Conservation (phyloP, 2,797 vertebrate species). For the Falco berigora region DNA sequence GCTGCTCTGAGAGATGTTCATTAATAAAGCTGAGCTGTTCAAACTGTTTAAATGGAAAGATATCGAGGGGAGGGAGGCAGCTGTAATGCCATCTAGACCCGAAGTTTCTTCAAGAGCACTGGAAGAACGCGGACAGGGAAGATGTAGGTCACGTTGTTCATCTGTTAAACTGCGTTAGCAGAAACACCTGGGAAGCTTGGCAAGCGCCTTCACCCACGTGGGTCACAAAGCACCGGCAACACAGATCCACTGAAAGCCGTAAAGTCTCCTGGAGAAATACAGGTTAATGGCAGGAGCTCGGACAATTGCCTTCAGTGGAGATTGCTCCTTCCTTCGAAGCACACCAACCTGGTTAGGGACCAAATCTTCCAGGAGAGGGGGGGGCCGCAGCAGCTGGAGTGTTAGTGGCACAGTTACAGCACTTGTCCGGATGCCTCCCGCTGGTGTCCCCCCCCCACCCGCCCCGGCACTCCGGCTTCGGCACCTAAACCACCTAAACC, state of each 20-base stretch:
- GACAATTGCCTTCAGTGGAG: fast-evolving
- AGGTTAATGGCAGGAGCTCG: background rate
- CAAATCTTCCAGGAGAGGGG: background rate
- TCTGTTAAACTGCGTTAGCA: background rate
- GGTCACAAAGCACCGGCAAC: background rate
- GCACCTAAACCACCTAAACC: background rate
- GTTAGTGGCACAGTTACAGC: background rate
- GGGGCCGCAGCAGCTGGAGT: fast-evolving
- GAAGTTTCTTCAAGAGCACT: background rate
- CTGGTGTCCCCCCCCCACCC: background rate
- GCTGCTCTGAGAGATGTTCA: background rate
- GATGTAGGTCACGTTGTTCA: background rate
- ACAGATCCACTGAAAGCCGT: background rate
- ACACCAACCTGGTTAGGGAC: no score
- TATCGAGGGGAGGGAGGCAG: background rate
- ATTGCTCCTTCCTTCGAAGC: background rate
- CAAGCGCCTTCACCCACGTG: background rate
- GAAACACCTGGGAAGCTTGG: background rate
- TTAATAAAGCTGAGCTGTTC: background rate
- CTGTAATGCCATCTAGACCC: background rate
- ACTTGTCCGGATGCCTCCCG: background rate
- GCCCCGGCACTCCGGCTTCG: background rate
- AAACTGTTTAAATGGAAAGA: background rate
- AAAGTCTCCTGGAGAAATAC: background rate
- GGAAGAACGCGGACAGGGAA: background rate